Evolutionary conservation across 2,113 vertebrate species (phyloP), one percentile per base, ranked within the genome.

Genomic region (Plotosus lineatus): DNA sequence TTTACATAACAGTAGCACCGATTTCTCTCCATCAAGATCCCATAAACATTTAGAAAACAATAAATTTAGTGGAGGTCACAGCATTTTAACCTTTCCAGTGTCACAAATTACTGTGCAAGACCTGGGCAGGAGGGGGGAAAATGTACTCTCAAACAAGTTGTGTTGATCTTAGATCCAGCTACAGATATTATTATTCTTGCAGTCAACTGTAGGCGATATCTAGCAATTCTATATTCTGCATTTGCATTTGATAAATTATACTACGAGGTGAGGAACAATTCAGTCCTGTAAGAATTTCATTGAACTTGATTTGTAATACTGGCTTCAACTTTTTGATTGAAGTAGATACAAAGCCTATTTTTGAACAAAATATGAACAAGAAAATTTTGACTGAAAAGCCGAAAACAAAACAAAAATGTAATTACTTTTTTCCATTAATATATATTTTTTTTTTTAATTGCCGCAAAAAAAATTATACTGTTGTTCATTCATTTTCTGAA

Each of bases 71-170:
- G 40, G 26, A 53, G 56, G 26, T 68, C 28, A 77, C 44, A 58
- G 11, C 48, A 46, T 81, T 72, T 56, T 28, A 76, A 76, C 78
- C 77, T 50, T 80, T 75, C 42, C 68, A 76, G 50, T 68, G 78
- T 60, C 74, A 42, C 46, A 38, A 44, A 61, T 75, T 65, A 51
- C 48, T 77, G 53, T 42, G 76, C 60, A 80, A 31, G 48, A 46
- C 31, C 36, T 26, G 17, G 53, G 68, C 38, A 65, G 69, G 17
- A 31, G 33, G 6, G 58, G 60, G 28, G 61, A 48, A 65, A 46
- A 75, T n/a, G 69, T 68, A 75, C 60, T 60, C 21, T 58, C 72
- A n/a, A 36, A 60, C 60, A 66, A 79, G 42, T 44, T 6, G 8
- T 61, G 56, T 33, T n/a, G 3, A 73, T 28, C 28, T 66, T 36